phyloP scores from a whole-genome alignment of 2,797 vertebrate species.

The Ctenopoma kingsleyae region DNA sequence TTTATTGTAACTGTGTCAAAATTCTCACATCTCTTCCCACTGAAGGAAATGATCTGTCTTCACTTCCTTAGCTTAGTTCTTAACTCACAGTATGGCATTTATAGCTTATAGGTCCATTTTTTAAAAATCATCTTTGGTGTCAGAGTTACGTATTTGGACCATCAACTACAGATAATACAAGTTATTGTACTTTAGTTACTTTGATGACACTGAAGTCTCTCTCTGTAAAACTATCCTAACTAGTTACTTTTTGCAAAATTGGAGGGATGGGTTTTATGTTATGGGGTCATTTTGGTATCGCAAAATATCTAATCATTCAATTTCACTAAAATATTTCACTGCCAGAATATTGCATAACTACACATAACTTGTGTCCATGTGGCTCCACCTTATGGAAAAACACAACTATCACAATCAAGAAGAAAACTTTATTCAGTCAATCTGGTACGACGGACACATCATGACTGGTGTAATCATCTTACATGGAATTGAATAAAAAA shows the following conservation, averaged over 20 bases:
- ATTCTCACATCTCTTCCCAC: not conserved
- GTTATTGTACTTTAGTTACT: not conserved
- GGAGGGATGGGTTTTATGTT: not conserved
- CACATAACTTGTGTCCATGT: not conserved
- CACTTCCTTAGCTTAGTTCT: conserved; percentile 22
- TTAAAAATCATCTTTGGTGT: not conserved
- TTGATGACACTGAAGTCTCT: not conserved
- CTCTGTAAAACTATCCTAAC: not conserved
- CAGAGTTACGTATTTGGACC: not conserved
- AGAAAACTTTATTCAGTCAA: not conserved
- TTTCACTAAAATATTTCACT: not conserved
- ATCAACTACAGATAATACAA: not conserved
- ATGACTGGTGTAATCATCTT: not conserved
- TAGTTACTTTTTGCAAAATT: not conserved
- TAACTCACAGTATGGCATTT: not conserved
- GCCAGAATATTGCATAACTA: not conserved
- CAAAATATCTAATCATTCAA: not conserved
- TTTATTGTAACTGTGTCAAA: conserved; percentile 1
- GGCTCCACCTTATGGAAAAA: conserved; percentile 40
- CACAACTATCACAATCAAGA: not conserved
- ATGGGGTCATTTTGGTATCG: not conserved
- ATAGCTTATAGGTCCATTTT: not conserved
- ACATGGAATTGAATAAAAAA: no score
- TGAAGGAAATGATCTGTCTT: conserved; percentile 41
- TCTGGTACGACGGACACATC: not conserved